A percentile compares a stretch with the other conserved stretches of the same genome.
Conservation (phyloP, 2,888 invertebrate genomes). For the Brachyptera putata region DNA sequence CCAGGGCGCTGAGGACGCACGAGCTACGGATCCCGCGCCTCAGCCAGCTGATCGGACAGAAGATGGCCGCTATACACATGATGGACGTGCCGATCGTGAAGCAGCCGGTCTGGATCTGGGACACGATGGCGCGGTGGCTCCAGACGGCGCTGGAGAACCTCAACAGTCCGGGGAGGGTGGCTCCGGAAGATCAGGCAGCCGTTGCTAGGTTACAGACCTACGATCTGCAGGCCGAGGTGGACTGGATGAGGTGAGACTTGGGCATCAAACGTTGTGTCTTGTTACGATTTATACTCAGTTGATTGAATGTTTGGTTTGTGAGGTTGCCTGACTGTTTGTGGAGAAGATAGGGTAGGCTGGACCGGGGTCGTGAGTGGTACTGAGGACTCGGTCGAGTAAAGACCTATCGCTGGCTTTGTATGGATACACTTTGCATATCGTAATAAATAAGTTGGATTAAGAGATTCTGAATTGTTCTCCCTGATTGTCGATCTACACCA, state of each 20-base stretch:
- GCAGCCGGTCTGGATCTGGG: constrained; percentile 93
- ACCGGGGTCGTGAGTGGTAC: too few relatives aligned
- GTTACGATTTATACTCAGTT: too few relatives aligned
- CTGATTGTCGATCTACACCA: too few relatives aligned
- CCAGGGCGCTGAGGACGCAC: constrained; percentile 73
- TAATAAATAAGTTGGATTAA: too few relatives aligned
- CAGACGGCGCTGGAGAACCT: constrained; percentile 49
- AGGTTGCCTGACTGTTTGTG: too few relatives aligned
- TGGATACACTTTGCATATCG: too few relatives aligned
- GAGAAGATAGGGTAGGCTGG: too few relatives aligned
- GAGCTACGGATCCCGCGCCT: constrained; percentile 78
- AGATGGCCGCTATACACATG: constrained; percentile 89
- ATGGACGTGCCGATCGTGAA: constrained; percentile 94
- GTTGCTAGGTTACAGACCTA: constrained; percentile 47
- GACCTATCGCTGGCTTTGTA: too few relatives aligned
- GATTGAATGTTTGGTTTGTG: too few relatives aligned
- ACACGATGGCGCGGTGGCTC: constrained; percentile 62
- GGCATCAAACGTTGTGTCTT: constrained; percentile 50
- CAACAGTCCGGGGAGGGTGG: constrained; percentile 42
- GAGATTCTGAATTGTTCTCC: too few relatives aligned
- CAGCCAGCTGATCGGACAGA: constrained; percentile 82
- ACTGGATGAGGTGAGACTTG: constrained; percentile 68
- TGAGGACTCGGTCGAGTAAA: too few relatives aligned
- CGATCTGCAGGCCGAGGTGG: constrained; percentile 62
- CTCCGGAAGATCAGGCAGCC: constrained; percentile 42